Conservation (phyloP, 2,797 vertebrate species). For the Mus caroli region DNA sequence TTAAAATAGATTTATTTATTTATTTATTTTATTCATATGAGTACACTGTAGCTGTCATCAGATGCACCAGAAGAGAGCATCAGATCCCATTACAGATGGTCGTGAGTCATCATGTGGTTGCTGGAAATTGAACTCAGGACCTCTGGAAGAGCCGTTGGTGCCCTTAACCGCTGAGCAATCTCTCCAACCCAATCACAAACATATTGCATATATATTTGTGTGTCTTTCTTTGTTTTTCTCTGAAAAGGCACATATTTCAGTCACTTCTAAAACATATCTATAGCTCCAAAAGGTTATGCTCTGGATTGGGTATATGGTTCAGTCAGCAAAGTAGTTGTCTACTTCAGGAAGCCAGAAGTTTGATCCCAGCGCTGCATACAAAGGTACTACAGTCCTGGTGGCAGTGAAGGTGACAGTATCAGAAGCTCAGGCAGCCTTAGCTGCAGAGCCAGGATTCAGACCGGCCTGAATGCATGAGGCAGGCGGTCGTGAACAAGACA, state of each 20-base stretch:
- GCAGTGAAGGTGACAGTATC: not conserved
- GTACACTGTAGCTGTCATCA: not conserved
- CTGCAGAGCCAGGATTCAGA: not conserved
- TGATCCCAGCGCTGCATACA: not conserved
- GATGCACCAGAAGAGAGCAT: not conserved
- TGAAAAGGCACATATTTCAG: not conserved
- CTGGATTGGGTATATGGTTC: not conserved
- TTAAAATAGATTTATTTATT: not conserved
- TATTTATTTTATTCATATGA: not conserved
- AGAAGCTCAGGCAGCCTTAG: not conserved
- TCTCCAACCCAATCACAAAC: not conserved
- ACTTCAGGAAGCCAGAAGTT: not conserved
- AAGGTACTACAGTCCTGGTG: not conserved
- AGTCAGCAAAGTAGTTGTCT: not conserved
- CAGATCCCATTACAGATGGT: too few species aligned
- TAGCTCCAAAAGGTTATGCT: constrained; percentile 32
- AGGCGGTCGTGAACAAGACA: not conserved
- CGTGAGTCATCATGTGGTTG: too few species aligned
- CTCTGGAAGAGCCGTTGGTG: too few species aligned
- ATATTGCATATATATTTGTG: not conserved
- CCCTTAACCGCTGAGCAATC: too few species aligned
- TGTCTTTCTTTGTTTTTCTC: not conserved
- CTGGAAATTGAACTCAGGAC: too few species aligned
- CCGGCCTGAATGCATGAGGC: not conserved
- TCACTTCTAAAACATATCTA: constrained; percentile 49